phyloP scores from a whole-genome alignment of 2,888 invertebrate genomes.

The Harpalus rufipes region DNA sequence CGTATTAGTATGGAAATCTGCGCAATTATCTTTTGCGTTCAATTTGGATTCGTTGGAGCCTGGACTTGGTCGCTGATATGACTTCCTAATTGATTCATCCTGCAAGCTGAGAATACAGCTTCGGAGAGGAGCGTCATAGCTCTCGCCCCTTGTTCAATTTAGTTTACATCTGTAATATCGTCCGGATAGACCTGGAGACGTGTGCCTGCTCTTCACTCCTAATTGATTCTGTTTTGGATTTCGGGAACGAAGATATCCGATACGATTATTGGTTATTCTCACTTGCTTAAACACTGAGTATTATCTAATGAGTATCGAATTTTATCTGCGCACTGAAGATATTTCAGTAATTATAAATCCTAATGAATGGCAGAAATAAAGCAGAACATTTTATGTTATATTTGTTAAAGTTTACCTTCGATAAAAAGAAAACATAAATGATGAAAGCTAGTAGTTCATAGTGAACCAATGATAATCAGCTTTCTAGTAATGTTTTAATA shows the following conservation, averaged over 20 bases:
- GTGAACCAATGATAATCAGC: too few relatives aligned
- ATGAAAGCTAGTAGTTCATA: too few relatives aligned
- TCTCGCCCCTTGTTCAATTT: slow-evolving; percentile 60
- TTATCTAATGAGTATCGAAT: neutral
- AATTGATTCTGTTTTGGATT: slow-evolving; percentile 40
- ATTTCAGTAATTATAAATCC: too few relatives aligned
- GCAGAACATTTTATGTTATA: too few relatives aligned
- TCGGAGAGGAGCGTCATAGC: neutral
- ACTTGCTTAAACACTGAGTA: neutral
- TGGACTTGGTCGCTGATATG: slow-evolving; percentile 59
- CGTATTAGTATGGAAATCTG: slow-evolving; percentile 68
- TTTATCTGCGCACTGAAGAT: neutral
- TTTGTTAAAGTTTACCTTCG: too few relatives aligned
- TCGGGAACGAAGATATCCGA: slow-evolving; percentile 5
- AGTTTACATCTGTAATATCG: slow-evolving; percentile 65
- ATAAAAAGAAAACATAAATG: too few relatives aligned
- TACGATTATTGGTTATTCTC: neutral
- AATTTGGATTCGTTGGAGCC: slow-evolving; percentile 59
- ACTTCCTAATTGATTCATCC: slow-evolving; percentile 66
- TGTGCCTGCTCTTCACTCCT: slow-evolving; percentile 21
- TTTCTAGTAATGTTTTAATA: too few relatives aligned
- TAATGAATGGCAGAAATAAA: too few relatives aligned
- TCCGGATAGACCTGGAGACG: neutral
- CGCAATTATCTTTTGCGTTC: slow-evolving; percentile 67
- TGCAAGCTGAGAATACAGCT: slow-evolving; percentile 4